Evolutionary conservation across 2,888 invertebrate genomes (phyloP).

Genomic region (Volucella zonaria): DNA sequence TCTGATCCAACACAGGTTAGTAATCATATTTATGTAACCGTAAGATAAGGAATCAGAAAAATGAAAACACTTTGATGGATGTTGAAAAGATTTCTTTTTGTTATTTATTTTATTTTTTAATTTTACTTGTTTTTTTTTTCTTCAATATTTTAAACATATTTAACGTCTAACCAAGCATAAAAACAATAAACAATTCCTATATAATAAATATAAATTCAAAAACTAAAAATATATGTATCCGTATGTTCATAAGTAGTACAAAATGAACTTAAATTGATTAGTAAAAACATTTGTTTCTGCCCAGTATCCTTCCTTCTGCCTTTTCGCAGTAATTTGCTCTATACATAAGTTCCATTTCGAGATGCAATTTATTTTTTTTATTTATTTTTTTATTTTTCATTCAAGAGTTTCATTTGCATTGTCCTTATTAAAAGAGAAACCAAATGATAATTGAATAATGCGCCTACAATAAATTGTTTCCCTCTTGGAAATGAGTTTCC

Average conservation of each 20-base stretch:
- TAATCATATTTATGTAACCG: neutral
- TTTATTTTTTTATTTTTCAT: neutral
- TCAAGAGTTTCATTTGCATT: constrained; percentile 3
- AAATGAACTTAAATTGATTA: constrained; percentile 43
- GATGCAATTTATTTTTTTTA: neutral
- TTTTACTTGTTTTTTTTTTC: constrained; percentile 42
- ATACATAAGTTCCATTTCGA: constrained; percentile 18
- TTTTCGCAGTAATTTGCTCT: constrained; percentile 23
- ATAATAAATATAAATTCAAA: constrained; percentile 51
- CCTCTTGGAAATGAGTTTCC: constrained; percentile 45
- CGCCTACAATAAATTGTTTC: constrained; percentile 64
- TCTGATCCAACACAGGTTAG: no score
- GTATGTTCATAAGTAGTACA: constrained; percentile 38
- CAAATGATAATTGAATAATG: constrained; percentile 22
- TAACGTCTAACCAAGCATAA: constrained; percentile 70
- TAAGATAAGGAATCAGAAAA: neutral
- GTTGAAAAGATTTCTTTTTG: constrained; percentile 69
- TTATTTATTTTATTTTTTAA: constrained; percentile 62
- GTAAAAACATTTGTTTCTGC: constrained; percentile 30
- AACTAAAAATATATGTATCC: constrained; percentile 24
- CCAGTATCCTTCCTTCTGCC: constrained; percentile 27
- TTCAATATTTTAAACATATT: constrained; percentile 61
- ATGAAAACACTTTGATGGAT: constrained; percentile 38
- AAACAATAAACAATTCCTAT: constrained; percentile 61
- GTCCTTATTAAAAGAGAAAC: neutral